phyloP scores from a whole-genome alignment of 2,797 vertebrate genomes.

The Manis pentadactyla region DNA sequence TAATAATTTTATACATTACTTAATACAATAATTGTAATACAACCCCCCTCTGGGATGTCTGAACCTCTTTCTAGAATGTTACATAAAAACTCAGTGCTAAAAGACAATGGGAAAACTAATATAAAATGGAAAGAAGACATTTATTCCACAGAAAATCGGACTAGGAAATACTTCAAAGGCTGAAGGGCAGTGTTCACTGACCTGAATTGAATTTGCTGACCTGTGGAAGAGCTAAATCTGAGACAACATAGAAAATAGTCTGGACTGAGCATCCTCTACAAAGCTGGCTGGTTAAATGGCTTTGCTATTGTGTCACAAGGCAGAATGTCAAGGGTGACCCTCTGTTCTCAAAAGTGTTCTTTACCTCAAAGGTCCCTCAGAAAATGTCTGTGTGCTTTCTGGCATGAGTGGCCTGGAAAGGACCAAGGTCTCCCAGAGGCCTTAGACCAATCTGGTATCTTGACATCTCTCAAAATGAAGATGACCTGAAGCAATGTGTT shows the following conservation, averaged over 20 bases:
- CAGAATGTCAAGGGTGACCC: constrained; percentile 25
- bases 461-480: constrained; percentile 48
- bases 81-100: constrained; percentile 64
- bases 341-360: constrained; percentile 25
- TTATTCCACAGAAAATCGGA: constrained; percentile 30
- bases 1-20: constrained; percentile 53
- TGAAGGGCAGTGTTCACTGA: constrained; percentile 59
- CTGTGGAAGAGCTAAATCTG: constrained; percentile 20
- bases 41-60: constrained; percentile 61
- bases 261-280: not conserved
- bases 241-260: constrained; percentile 10
- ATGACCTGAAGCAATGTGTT: not conserved
- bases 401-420: not conserved
- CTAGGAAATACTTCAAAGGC: constrained; percentile 49
- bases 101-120: constrained; percentile 53
- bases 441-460: constrained; percentile 44
- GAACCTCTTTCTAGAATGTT: constrained; percentile 65
- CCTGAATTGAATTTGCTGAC: constrained; percentile 53
- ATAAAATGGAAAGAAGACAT: constrained; percentile 51
- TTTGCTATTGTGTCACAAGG: constrained; percentile 21
- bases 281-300: constrained; percentile 10
- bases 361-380: not conserved
- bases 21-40: constrained; percentile 35
- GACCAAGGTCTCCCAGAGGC: constrained; percentile 32
- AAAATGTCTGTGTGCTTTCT: constrained; percentile 10